These are phyloP conservation scores for Myzus persicae DNA, from an alignment of 1,140 invertebrate species.

Conservation along the genomic window DNA sequence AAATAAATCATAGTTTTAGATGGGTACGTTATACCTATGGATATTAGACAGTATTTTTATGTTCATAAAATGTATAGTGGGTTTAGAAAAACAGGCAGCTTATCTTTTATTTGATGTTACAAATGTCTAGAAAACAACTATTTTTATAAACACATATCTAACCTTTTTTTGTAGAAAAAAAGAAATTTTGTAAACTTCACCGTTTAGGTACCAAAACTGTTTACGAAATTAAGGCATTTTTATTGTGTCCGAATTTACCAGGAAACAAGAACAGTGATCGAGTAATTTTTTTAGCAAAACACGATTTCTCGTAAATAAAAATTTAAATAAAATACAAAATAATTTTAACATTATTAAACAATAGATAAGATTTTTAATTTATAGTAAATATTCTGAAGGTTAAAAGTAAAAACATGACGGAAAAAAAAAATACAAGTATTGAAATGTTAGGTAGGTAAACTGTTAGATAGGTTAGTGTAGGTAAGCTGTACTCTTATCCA, in stretches of 20 bases:
- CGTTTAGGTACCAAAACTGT: background rate
- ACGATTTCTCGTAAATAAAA: background rate
- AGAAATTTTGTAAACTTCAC: background rate
- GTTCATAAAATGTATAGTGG: background rate
- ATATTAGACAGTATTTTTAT: background rate
- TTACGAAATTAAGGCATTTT: background rate
- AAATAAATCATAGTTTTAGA: background rate
- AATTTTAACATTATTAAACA: background rate
- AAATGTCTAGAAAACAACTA: background rate
- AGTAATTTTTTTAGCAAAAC: background rate
- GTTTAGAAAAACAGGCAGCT: background rate
- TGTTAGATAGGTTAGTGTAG: too few relatives aligned
- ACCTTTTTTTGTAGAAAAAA: background rate
- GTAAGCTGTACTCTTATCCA: too few relatives aligned
- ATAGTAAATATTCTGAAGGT: background rate
- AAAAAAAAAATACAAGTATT: background rate
- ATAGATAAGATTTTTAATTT: background rate
- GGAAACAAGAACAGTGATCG: background rate
- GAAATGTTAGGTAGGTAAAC: too few relatives aligned
- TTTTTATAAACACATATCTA: background rate
- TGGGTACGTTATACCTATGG: background rate
- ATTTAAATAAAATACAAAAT: background rate
- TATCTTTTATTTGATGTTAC: background rate
- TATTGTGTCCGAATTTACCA: background rate
- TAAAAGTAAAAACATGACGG: too few relatives aligned